Evolutionary conservation across 2,797 vertebrate species (phyloP), one percentile per base, ranked within the genome.

Genomic region (Dipus sagitta): DNA sequence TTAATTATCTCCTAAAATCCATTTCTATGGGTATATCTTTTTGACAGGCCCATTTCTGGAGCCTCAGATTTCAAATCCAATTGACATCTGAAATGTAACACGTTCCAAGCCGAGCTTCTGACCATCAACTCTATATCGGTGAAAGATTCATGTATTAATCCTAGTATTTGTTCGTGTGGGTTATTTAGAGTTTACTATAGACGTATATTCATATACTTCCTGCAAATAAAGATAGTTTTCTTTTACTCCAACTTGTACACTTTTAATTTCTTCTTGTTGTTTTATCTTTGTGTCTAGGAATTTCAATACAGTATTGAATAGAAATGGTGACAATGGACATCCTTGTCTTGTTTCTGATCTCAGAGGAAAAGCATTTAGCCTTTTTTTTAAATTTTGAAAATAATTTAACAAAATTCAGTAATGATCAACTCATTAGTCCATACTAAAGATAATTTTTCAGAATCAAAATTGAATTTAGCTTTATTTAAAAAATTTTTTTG

Each of bases 261-360:
- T 54, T 86, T 54, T 82, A 30, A 30, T 92, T 89, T 94, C 28
- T 79, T 84, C 87, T 72, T 79, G 77, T 83, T 91, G 71, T 8
- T 85, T 92, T 81, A 24, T 80, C 34, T 94, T 60, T 76, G 26
- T 65, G 15, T 38, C 71, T 62, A 86, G 58, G 20, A 54, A 14
- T 15, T 78, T 47, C 18, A 67, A 52, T 20, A 38, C 34, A 58
- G 71, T 64, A 15, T 30, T 86, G 24, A 85, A 38, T 30, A 64
- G 67, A 76, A 58, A 23, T 26, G 12, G 17, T 74, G 26, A 72
- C 12, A 64, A 72, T 38, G 9, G 58, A 64, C 21, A 85, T 28
- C 4, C 24, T 58, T 88, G 38, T 52, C 38, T 88, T 92, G 38
- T 70, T 87, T 60, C 26, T 87, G 67, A 64, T 52, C n/a, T 79